Conservation (phyloP, 2,113 vertebrate genomes). For the Formicarius rufipectus region DNA sequence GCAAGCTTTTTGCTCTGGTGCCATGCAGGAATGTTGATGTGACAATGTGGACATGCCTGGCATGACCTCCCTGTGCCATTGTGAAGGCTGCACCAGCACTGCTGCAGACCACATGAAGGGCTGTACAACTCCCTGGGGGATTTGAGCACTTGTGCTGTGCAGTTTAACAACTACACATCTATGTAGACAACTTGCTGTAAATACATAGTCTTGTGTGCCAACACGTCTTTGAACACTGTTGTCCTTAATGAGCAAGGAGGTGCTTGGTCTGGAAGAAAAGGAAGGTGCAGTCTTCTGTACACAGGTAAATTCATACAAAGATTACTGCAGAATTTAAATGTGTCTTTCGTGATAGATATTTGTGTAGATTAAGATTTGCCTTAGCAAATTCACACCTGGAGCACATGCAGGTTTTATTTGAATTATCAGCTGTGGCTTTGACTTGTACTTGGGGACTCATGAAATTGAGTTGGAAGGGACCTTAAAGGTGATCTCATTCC, state of each 20-base stretch:
- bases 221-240: not conserved
- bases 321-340: not conserved
- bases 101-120: accelerated
- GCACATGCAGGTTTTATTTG: not conserved
- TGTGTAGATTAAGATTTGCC: not conserved
- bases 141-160: accelerated
- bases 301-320: not conserved
- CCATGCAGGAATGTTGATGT: accelerated
- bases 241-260: not conserved
- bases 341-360: not conserved
- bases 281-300: not conserved
- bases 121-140: accelerated
- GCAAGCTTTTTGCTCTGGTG: not conserved
- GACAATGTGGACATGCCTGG: accelerated
- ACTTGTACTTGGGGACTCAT: not conserved
- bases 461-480: not conserved
- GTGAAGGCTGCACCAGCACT: not conserved
- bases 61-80: not conserved
- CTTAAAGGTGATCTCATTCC: not conserved
- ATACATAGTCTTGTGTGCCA: not conserved
- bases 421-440: not conserved
- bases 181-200: not conserved
- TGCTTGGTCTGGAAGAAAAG: not conserved
- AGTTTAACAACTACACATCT: not conserved
- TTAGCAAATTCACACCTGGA: not conserved